Conservation (phyloP, 1,140 invertebrate species). For the Carposina sasakii region DNA sequence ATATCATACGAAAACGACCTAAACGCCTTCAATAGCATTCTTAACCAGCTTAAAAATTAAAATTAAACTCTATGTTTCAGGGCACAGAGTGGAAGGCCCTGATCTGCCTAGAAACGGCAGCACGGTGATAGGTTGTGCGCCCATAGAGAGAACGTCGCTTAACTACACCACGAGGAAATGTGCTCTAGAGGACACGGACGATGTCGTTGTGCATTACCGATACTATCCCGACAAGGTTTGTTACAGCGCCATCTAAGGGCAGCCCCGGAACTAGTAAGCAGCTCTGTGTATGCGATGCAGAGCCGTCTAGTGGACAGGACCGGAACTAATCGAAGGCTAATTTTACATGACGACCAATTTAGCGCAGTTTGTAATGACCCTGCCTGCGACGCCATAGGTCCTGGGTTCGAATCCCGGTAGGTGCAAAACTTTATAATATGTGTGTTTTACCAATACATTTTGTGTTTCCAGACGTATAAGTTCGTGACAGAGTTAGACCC, state of each 20-base stretch:
- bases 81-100: slow-evolving; percentile 53
- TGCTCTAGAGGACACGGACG: slow-evolving; percentile 52
- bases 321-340: no score
- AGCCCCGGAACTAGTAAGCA: no score
- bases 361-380: no score
- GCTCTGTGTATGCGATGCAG: no score
- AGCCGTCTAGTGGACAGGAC: no score
- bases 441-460: neutral
- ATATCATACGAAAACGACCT: no score
- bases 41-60: no score
- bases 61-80: slow-evolving; percentile 25
- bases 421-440: slow-evolving; percentile 5
- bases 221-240: slow-evolving; percentile 58
- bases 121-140: slow-evolving; percentile 53
- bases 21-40: no score
- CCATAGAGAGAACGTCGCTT: slow-evolving; percentile 45
- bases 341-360: no score
- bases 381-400: no score
- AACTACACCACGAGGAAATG: slow-evolving; percentile 54
- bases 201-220: slow-evolving; percentile 55
- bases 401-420: no score
- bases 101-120: slow-evolving; percentile 53
- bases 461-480: slow-evolving; percentile 45
- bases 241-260: no score
- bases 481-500: slow-evolving; percentile 55